Conservation (phyloP, 2,888 invertebrate genomes). For the Timema podura region DNA sequence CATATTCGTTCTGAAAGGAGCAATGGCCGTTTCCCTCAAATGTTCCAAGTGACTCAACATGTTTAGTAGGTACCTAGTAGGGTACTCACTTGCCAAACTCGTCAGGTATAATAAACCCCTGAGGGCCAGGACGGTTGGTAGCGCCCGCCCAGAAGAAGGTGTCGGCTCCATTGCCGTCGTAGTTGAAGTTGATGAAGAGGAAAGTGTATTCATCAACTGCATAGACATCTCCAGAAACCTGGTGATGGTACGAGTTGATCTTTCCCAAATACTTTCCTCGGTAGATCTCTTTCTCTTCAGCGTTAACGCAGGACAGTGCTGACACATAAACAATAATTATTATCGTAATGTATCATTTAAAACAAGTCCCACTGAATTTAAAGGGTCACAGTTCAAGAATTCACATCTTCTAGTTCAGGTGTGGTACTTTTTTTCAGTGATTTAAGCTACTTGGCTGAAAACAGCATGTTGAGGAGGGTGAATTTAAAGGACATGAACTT, state of each 20-base stretch:
- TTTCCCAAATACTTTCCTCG: slow-evolving; percentile 77
- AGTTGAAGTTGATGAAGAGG: slow-evolving; percentile 74
- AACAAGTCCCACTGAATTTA: too few relatives aligned
- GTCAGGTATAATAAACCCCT: slow-evolving; percentile 88
- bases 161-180: slow-evolving; percentile 87
- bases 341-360: too few relatives aligned
- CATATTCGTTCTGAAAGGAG: slow-evolving; percentile 72
- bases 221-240: slow-evolving; percentile 84
- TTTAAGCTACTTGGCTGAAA: too few relatives aligned
- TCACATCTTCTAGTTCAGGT: too few relatives aligned
- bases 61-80: background rate
- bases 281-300: slow-evolving; percentile 66
- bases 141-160: slow-evolving; percentile 95
- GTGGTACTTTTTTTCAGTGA: too few relatives aligned
- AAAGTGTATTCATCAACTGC: slow-evolving; percentile 84
- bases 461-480: too few relatives aligned
- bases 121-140: slow-evolving; percentile 77
- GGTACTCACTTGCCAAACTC: slow-evolving; percentile 72
- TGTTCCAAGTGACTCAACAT: background rate
- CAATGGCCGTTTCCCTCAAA: background rate
- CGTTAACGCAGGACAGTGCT: too few relatives aligned
- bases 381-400: too few relatives aligned
- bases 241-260: slow-evolving; percentile 87
- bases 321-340: too few relatives aligned
- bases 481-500: too few relatives aligned